These are phyloP conservation scores for Drosophila ezoana DNA, from an alignment of 2,888 invertebrate species.

Conservation along the genomic window DNA sequence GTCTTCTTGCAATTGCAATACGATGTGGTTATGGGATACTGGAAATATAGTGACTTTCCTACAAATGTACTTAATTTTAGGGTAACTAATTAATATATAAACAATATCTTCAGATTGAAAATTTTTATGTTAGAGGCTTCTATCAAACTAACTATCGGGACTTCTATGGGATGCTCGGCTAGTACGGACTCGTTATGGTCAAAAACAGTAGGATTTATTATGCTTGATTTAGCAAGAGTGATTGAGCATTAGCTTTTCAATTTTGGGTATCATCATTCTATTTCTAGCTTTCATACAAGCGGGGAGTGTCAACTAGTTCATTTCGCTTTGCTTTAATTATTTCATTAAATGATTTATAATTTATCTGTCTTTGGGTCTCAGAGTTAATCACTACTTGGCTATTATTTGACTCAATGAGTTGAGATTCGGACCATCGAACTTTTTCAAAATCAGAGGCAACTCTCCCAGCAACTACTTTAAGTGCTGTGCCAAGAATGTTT, in stretches of 20 bases:
- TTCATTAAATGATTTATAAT: too few relatives aligned
- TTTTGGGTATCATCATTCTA: not conserved
- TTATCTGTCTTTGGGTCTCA: too few relatives aligned
- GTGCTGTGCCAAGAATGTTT: too few relatives aligned
- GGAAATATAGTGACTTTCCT: not conserved
- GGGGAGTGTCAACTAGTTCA: not conserved
- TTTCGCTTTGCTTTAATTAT: too few relatives aligned
- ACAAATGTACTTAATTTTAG: not conserved
- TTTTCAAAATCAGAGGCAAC: too few relatives aligned
- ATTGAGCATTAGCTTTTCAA: not conserved
- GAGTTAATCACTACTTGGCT: too few relatives aligned
- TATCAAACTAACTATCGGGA: not conserved
- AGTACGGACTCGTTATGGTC: not conserved
- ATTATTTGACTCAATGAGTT: too few relatives aligned
- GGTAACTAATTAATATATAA: not conserved
- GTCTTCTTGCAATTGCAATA: not conserved
- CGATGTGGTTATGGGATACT: not conserved
- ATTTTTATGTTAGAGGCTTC: not conserved
- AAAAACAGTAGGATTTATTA: not conserved
- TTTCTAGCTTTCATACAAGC: not conserved
- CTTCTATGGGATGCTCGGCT: not conserved
- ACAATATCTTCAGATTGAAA: not conserved
- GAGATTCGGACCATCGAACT: too few relatives aligned
- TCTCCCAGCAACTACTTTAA: too few relatives aligned
- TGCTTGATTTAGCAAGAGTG: not conserved